Percentiles rank a stretch among this genome's conserved stretches.
Evolutionary conservation across 2,113 vertebrate species (phyloP).

Genomic region (Nothocercus julius): DNA sequence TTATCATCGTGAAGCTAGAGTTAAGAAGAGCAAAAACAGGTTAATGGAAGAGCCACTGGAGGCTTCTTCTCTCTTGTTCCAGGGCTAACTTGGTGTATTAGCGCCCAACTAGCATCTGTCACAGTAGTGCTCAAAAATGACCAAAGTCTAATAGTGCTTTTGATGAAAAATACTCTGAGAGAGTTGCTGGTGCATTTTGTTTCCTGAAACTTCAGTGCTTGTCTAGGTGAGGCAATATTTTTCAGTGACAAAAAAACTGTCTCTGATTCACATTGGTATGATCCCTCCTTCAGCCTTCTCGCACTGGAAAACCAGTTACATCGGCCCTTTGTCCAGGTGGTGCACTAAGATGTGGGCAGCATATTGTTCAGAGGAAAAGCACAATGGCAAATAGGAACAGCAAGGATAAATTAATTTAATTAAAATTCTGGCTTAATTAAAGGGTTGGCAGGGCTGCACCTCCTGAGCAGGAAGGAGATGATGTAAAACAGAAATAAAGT

Average conservation of each 20-base stretch:
- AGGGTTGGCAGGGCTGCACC: neutral
- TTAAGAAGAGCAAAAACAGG: neutral
- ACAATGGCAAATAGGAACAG: too few species aligned
- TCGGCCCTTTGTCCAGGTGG: too few species aligned
- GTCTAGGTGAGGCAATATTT: neutral
- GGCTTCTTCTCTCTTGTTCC: constrained; percentile 74
- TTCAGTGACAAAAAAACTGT: neutral
- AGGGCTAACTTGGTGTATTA: neutral
- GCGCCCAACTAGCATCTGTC: neutral
- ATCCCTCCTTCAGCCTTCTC: too few species aligned
- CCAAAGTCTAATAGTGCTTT: accelerated
- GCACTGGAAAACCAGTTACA: too few species aligned
- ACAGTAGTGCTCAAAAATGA: neutral
- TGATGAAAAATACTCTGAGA: neutral
- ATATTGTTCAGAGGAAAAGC: too few species aligned
- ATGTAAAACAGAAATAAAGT: neutral
- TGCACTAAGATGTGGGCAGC: too few species aligned
- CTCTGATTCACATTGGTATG: neutral
- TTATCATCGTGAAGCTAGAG: neutral
- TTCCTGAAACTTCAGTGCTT: neutral
- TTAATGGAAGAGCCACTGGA: neutral
- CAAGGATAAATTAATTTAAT: too few species aligned
- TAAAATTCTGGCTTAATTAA: neutral
- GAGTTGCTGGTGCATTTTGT: neutral
- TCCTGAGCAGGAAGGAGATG: neutral